Base-by-base conservation (phyloP, 2,888 invertebrate species). In the Panorpa germanica region DNA sequence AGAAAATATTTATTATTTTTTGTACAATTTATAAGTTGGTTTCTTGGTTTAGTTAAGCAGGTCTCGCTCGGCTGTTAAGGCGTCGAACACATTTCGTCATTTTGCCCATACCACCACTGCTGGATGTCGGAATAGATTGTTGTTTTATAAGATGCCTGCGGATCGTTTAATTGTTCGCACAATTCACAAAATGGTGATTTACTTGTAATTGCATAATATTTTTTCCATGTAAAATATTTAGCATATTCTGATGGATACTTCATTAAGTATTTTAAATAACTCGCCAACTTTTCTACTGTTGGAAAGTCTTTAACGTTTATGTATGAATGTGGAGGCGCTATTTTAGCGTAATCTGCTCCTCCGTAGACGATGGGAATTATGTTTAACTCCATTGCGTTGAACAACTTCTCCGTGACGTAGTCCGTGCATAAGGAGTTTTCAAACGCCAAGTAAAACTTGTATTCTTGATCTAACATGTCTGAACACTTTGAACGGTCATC, bases 381-480 rank as follows among this genome's bases (percentile, higher is more conserved):
- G 43, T 67, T 58, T 47, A 66, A 62, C 32, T 65, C 56, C 38
- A 59, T 53, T 1, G 54, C 55, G 38, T 56, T 52, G 44, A 66
- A 62, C 37, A 76, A 63, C 40, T 65, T 59, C 45, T 70, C 70
- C 3, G 69, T 68, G 27, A 70, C 65, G 45, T 70, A 70, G 45
- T 70, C 69, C 31, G 57, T 45, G 39, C 74, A 68, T 35, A 73
- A 53, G 8, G 74, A 71, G 47, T 77, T 76, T 48, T 78, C 77
- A 42, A 78, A 66, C 2, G 65, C 62, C 24, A 77, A 48, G 41
- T 76, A 76, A 45, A 77, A 78, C 44, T 66, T 74, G 46, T 77
- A 78, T 31, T 63, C 54, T 25, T 54, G 53, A 39, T 56, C 60
- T 13, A 62, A 29, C 32, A 47, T 53, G 41, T 48, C 52, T 32